Evolutionary conservation across 92 coral and sea anemone genomes (phyloP), one percentile per base, ranked within the genome.

Genomic region (Montipora capitata): DNA sequence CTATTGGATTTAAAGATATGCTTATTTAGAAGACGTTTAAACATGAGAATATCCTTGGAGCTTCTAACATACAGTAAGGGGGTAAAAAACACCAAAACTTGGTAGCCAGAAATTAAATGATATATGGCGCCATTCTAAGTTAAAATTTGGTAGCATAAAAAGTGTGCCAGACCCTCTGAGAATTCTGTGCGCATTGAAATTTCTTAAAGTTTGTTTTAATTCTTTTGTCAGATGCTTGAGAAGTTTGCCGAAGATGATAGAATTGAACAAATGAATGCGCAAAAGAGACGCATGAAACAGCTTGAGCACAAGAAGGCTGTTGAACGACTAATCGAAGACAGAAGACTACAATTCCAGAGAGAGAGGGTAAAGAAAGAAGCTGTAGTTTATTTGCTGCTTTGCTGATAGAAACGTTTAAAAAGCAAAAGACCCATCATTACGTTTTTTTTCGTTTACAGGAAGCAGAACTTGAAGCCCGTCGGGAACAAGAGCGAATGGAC

Each of bases 161-260:
- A 27, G 35, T 27, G 35, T 27, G 35, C 52, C 52, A 48, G 7
- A 1, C 52, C 10, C 52, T 48, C 52, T 10, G 7, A 48, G 52
- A 48, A 48, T 48, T 5, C 6, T 5, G 7, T n/a, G 27, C n/a
- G 5, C 69, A 3, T 2, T 64, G 35, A 15, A 5, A 16, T 6
- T 20, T 2, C 3, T 42, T 9, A 69, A 40, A 13, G 45, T 81
- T 49, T 43, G 69, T 27, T 54, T 16, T 44, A 3, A 0, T 86
- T 65, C 35, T 69, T 13, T 51, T 40, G 68, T 35, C 92, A 97
- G 99, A 97, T 97, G 99, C 82, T 97, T 82, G 96, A 94, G 85
- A 97, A 97, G 87, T 96, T 94, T 81, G 98, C 98, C 58, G 99
- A 97, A 78, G 99, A 97, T 84, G 98, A 97, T 72, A 94, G 99